Evolutionary conservation across 2,888 invertebrate genomes (phyloP), one percentile per base, ranked within the genome.

Genomic region (Drosophila macrospina): DNA sequence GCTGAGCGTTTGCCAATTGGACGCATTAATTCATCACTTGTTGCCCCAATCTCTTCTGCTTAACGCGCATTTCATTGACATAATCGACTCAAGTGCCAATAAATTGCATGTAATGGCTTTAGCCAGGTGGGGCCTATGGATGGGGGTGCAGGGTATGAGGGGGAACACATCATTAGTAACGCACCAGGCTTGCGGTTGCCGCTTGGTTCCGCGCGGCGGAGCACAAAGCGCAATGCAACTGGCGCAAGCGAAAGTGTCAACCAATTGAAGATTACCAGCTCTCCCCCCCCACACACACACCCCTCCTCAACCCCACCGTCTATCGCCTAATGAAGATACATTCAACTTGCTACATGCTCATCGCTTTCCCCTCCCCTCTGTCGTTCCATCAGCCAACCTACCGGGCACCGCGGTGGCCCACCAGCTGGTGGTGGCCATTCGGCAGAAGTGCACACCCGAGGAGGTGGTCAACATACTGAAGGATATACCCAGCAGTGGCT

Each of bases 361-460:
- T 28, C 2, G 7, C 0, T 8, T 28, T 13, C 10, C 5, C 3
- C 15, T 39, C 48, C 28, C 26, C 26, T 30, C 44, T 37, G 6
- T 45, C 34, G 20, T 41, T 11, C 39, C 24, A n/a, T 52, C 91
- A 96, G 96, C 95, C 20, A 93, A 95, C 10, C 93, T 97, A 15
- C 96, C 96, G 0, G 97, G 97, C 52, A 96, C 96, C 0, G 93
- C 95, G 66, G 95, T 96, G 0, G 98, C 98, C 4, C 97, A 97
- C 91, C 96, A 97, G 89, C 93, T 99, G 62, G 96, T 97, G 3
- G 94, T 96, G 15, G 95, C 97, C 59, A 97, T 99, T 63, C 95
- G 98, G 67, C 96, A 96, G 90, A 98, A 98, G 90, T 97, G 97
- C 91, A 95, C 97, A 0, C 95, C 97, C 0, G 98, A 98, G 86